Base-by-base conservation (phyloP, 2,888 invertebrate genomes). In the Drosophila robusta region DNA sequence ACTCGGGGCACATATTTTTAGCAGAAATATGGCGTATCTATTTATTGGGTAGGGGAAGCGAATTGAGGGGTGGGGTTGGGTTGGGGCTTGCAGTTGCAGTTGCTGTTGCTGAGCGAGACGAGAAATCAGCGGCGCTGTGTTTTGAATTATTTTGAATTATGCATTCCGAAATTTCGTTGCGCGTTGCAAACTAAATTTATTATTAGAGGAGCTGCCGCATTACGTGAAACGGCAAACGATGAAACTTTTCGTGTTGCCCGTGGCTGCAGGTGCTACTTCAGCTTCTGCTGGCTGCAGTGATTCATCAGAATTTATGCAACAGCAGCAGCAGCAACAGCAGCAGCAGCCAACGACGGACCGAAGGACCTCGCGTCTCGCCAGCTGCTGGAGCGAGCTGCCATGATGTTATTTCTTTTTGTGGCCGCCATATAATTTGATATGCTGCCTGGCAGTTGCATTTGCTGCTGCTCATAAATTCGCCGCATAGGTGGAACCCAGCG, bases 71-170 rank as follows among this genome's bases (percentile, higher is more conserved):
- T 29, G 46, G 26, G 36, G 14, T 24, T 65, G 14, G 5, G 2
- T 1, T 18, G 18, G 18, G 18, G 18, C 18, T 18, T 18, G 1
- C 18, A 1, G 2, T 18, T 18, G 18, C 4, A 24, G 58, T 47
- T 58, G 32, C 47, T 71, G 34, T 22, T 54, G 18, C 29, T n/a
- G 24, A 52, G 55, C 44, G 50, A 29, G 49, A 70, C 14, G 61
- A 60, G 41, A 65, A 76, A 78, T 76, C 78, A 70, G 75, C 61
- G 75, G 6, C 50, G 66, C 54, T 70, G 74, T 73, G 73, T 85
- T 82, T 85, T 77, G 80, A 87, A 87, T 83, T 83, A 87, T 84
- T 89, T 89, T 86, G 89, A 86, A 89, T 86, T 86, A 86, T 86
- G 89, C 85, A 89, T 84, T 79, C 54, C 49, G 73, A 87, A 83